Base-by-base conservation (phyloP, 2,888 invertebrate species). In the Incurvaria masculella region DNA sequence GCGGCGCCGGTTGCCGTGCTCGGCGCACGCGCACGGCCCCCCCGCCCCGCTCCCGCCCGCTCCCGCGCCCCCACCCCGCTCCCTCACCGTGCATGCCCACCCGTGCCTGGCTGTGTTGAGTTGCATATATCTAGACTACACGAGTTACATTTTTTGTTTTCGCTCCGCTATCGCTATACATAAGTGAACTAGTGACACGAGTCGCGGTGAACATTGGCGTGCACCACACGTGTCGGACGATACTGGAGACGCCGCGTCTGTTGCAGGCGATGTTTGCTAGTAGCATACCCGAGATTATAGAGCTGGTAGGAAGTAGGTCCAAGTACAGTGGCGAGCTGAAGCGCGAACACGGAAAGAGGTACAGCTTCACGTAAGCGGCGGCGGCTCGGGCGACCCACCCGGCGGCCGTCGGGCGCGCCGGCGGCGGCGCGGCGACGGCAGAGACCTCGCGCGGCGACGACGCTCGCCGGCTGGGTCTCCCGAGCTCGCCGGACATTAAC, bases 201-300 rank as follows among this genome's bases (percentile, higher is more conserved):
- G 66, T 71, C 68, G 64, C 62, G 69, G 73, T 69, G 74, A 72
- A 73, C 75, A 69, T 75, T 75, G 75, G 73, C 76, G 75, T 73
- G 76, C 75, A 75, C 69, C 73, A 71, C 74, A 66, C 72, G 72
- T 33, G 33, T 33, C 33, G 33, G 33, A 33, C 33, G 33, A 33
- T 33, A 33, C 33, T 33, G 33, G 33, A 33, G 33, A 33, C 33
- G 33, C 33, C 33, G 33, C 33, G 33, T 84, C 86, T 84, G 86
- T 87, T 89, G 81, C 90, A 96, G 96, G 97, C 97, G 84, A 95
- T 97, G 89, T 98, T 98, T 91, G 97, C 97, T 86, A 96, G 95
- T 89, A 96, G 95, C 88, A 95, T 98, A 83, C 97, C 97, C 81
- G 97, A 98, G 90, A 97, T 98, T 84, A 96, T 95, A 84, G 97